phyloP scores from a whole-genome alignment of 2,888 invertebrate species.

The Aethes cnicana region DNA sequence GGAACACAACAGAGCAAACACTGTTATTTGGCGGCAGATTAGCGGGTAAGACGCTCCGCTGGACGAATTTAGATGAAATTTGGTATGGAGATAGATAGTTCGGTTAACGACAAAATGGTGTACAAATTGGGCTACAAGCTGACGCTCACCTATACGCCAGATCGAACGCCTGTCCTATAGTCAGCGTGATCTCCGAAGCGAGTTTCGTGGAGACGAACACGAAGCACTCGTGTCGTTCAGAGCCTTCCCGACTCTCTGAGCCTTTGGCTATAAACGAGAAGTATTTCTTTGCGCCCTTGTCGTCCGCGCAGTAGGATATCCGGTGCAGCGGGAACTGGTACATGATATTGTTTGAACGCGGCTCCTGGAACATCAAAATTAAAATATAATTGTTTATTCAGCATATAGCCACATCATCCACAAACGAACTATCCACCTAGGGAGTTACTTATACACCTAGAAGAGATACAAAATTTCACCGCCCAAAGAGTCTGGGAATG shows the following conservation, averaged over 20 bases:
- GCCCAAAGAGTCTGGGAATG: too few relatives aligned
- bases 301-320: constrained; percentile 99
- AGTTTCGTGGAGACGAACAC: constrained; percentile 98
- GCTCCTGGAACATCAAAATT: constrained; percentile 77
- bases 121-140: too few relatives aligned
- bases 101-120: too few relatives aligned
- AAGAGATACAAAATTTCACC: too few relatives aligned
- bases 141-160: constrained; percentile 93
- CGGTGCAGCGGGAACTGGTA: constrained; percentile 98
- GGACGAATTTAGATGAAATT: too few relatives aligned
- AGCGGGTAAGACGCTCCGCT: too few relatives aligned
- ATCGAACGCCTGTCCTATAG: constrained; percentile 99
- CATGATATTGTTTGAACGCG: constrained; percentile 89
- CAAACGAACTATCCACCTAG: too few relatives aligned
- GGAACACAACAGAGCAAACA: too few relatives aligned
- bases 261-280: constrained; percentile 96
- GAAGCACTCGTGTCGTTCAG: constrained; percentile 95
- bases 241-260: constrained; percentile 69
- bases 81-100: too few relatives aligned
- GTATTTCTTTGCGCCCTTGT: constrained; percentile 98
- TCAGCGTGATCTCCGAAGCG: constrained; percentile 98
- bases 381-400: background rate
- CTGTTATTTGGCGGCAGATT: too few relatives aligned
- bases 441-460: too few relatives aligned
- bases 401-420: background rate